Evolutionary conservation across 2,113 vertebrate genomes (phyloP), one percentile per base, ranked within the genome.

Genomic region (Tachysurus fulvidraco): DNA sequence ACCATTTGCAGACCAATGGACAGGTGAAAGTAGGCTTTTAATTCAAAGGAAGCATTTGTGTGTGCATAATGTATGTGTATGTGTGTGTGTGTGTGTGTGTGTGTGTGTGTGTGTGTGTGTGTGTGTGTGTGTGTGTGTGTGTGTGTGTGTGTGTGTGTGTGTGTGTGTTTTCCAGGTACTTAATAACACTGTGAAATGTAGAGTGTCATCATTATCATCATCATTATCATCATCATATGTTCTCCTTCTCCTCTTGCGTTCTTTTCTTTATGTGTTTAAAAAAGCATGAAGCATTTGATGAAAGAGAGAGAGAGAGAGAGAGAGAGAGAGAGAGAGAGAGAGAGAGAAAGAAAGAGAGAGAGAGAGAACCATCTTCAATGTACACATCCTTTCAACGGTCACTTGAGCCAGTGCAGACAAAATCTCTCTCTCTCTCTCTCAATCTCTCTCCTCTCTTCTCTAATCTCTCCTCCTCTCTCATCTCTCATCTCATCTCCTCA

Each of bases 361-460:
- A 50, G 2, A 50, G n/a, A n/a, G 14, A 52, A 14, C 52, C 5
- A 5, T 64, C 59, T 78, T 44, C 73, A 54, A n/a, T 79, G 59
- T 79, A 85, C 76, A 79, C 44, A 67, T 80, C 50, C 41, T 65
- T 84, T 86, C 25, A 83, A 87, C 10, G 79, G 54, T 52, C 41
- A 78, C 76, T 86, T 86, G 84, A 86, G 84, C 50, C 76, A 69
- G 62, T 80, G 52, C 64, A 41, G 85, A 82, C 50, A 85, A 85
- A 87, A 89, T 86, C 60, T 83, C 41, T 52, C 80, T 80, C 54
- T 78, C 76, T 30, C 25, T 78, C 76, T 55, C 73, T 52, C 74
- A 28, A 46, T 77, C 77, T 79, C 77, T 79, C 52, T 14, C 73
- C 74, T 52, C 44, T 79, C 83, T 57, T n/a, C n/a, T n/a, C n/a